phyloP scores from a whole-genome alignment of 2,113 vertebrate species.

The Plotosus lineatus region DNA sequence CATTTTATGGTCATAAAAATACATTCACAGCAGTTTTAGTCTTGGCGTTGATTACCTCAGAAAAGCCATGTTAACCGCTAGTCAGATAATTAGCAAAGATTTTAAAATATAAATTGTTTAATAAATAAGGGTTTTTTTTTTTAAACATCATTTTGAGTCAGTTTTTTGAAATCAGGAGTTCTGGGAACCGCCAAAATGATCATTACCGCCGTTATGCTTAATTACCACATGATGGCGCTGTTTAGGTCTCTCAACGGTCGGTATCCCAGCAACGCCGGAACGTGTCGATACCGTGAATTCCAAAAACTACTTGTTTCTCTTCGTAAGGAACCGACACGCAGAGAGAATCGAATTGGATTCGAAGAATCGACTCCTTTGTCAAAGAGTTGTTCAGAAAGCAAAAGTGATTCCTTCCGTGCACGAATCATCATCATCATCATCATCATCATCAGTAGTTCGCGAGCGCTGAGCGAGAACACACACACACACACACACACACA shows the following conservation, averaged over 20 bases:
- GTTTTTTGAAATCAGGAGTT: not conserved
- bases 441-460: not conserved
- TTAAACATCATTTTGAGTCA: not conserved
- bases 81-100: not conserved
- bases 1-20: not conserved
- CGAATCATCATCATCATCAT: too few relatives aligned
- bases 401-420: not conserved
- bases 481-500: too few relatives aligned
- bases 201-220: not conserved
- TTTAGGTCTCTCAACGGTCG: not conserved
- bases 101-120: too few relatives aligned
- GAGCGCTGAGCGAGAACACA: slow-evolving; percentile 2
- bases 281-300: not conserved
- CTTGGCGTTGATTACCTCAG: not conserved
- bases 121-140: too few relatives aligned
- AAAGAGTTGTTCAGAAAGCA: not conserved
- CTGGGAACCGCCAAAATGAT: too few relatives aligned
- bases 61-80: not conserved
- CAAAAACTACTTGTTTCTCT: not conserved
- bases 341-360: too few relatives aligned
- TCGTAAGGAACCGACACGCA: not conserved
- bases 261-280: not conserved
- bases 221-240: not conserved
- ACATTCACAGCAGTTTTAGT: too few relatives aligned
- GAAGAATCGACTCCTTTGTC: not conserved